Evolutionary conservation across 2,797 vertebrate species (phyloP), one percentile per base, ranked within the genome.

Genomic region (Champsocephalus gunnari): DNA sequence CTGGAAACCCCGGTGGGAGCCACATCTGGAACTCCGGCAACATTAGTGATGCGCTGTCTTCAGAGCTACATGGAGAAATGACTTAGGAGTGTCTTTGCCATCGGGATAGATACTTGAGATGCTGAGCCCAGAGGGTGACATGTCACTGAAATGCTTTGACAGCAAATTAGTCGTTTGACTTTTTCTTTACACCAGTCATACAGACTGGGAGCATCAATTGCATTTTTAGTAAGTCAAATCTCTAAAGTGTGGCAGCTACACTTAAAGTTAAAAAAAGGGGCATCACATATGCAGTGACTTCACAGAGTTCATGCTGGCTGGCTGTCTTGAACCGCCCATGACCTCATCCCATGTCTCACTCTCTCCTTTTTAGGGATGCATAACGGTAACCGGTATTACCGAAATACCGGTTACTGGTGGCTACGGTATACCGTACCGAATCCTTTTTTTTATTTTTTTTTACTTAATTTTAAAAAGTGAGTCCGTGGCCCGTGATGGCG

Each of bases 61-160:
- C 45, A 47, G 17, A 73, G 56, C 24, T n/a, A 16, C 43, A 4
- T 32, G 47, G 1, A 59, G 60, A 64, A 55, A 81, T 17, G 44
- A 66, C 77, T 77, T 86, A 60, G 3, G 13, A 10, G 3, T 53
- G 68, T 55, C 14, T 68, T 74, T 79, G 73, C 73, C 62, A 32
- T 21, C 3, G 55, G 67, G 66, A 48, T 41, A 47, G 28, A 48
- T 63, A 69, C 62, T 75, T 44, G 57, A 84, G 71, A 81, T 58
- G 58, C 48, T 1, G 16, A 67, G 56, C 75, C 72, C 69, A 71
- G 41, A 38, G 75, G 80, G 57, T 62, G 60, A 64, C 62, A 79
- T 79, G 61, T 74, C 79, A 75, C 62, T 44, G 49, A 64, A 43
- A 53, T 57, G 43, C 69, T 81, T 73, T 73, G 75, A 89, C 54